Evolutionary conservation across 2,888 invertebrate species (phyloP).

Genomic region (Brenthis ino): DNA sequence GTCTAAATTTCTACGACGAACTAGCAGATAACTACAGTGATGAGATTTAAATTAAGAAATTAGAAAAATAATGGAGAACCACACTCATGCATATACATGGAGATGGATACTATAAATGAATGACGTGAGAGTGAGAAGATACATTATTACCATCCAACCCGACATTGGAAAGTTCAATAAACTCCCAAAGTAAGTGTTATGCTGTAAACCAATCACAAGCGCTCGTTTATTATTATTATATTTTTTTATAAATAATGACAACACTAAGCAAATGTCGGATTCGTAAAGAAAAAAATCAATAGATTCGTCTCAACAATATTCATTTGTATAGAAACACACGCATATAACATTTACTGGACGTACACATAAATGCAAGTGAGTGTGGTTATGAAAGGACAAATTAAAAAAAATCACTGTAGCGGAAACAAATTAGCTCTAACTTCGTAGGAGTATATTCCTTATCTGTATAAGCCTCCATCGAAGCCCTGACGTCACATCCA

Average conservation of each 20-base stretch:
- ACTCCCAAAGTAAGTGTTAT: conserved; percentile 65
- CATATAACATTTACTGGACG: conserved; percentile 48
- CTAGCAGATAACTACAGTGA: conserved; percentile 48
- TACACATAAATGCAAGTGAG: conserved; percentile 79
- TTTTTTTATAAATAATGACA: conserved; percentile 63
- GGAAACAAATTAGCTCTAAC: conserved; percentile 49
- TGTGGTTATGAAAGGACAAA: conserved; percentile 67
- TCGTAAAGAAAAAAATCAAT: conserved; percentile 46
- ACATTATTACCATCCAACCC: conserved; percentile 66
- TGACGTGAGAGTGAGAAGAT: conserved; percentile 50
- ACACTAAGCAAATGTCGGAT: conserved; percentile 79
- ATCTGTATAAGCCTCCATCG: conserved; percentile 33
- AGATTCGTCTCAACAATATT: conserved; percentile 14
- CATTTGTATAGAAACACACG: conserved; percentile 27
- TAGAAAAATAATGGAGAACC: conserved; percentile 59
- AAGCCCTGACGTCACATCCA: conserved; percentile 47
- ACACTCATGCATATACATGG: conserved; percentile 80
- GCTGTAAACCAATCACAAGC: conserved; percentile 81
- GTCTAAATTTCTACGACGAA: conserved; percentile 33
- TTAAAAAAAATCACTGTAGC: conserved; percentile 67
- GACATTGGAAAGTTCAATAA: conserved; percentile 57
- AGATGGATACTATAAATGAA: conserved; percentile 37
- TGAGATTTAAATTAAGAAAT: conserved; percentile 39
- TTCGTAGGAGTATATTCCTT: conserved; percentile 36
- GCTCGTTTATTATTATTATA: conserved; percentile 48